Evolutionary conservation across 1,140 invertebrate genomes (phyloP).

Genomic region (Bacillus rossius): DNA sequence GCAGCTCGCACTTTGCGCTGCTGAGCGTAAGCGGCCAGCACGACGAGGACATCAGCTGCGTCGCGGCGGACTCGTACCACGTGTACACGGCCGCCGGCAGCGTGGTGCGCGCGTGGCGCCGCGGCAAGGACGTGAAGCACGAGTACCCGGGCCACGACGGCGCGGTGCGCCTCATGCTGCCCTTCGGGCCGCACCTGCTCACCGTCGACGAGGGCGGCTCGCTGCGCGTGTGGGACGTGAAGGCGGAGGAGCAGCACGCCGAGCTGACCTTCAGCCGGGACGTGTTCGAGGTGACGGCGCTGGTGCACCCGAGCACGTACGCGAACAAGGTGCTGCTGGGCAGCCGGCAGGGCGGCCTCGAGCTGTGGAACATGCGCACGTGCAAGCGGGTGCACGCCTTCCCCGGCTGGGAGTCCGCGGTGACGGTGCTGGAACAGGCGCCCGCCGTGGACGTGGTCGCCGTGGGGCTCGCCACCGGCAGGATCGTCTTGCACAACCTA

Average conservation of each 20-base stretch:
- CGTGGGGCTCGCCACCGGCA: constrained; percentile 75
- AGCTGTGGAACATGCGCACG: constrained; percentile 87
- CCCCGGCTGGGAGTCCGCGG: constrained; percentile 62
- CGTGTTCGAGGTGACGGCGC: constrained; percentile 67
- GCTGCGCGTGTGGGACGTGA: constrained; percentile 83
- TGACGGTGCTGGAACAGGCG: constrained; percentile 72
- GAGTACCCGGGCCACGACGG: constrained; percentile 70
- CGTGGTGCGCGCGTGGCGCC: constrained; percentile 78
- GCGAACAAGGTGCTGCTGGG: constrained; percentile 93
- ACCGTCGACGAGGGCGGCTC: constrained; percentile 75
- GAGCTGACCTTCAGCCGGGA: constrained; percentile 66
- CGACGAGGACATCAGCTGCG: constrained; percentile 72
- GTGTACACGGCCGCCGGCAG: constrained; percentile 76
- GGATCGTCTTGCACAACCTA: constrained; percentile 85
- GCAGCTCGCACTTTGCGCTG: constrained; percentile 73
- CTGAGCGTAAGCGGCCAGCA: constrained; percentile 78
- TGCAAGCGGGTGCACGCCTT: constrained; percentile 77
- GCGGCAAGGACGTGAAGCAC: constrained; percentile 81
- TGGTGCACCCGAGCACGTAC: constrained; percentile 89
- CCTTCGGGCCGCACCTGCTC: constrained; percentile 82
- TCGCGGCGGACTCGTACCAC: constrained; percentile 72
- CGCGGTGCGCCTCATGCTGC: constrained; percentile 71
- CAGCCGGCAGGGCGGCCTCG: constrained; percentile 79
- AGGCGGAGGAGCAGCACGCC: constrained; percentile 58
- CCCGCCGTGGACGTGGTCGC: constrained; percentile 89